Base-by-base conservation (phyloP, 2,797 vertebrate species). In the Anableps anableps region DNA sequence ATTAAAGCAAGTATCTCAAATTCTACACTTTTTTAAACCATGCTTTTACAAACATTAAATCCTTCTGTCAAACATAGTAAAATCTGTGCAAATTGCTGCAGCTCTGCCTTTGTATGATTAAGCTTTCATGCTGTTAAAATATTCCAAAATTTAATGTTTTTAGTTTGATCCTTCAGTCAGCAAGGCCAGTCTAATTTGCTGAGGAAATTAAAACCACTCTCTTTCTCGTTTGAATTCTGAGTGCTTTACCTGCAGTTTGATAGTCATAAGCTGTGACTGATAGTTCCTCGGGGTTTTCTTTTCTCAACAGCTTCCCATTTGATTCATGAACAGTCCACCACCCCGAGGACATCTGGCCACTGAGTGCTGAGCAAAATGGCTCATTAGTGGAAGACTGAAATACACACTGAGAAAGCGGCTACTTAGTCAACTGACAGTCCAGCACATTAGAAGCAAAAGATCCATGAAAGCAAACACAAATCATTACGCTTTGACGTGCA, bases 1-100 rank as follows among this genome's bases (percentile, higher is more conserved):
- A 93, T 89, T 91, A 91, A 88, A 89, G 90, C 77, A 74, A 71
- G 71, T 82, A 85, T 89, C 89, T 91, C 85, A 91, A 89, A 90
- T 60, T 58, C 66, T 83, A 77, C 83, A 85, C 72, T 89, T 82
- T 78, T 79, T 75, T 41, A 78, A 83, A 77, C 68, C 72, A 58
- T 55, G 78, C 77, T 77, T 76, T 85, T 1, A 0, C 55, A 83
- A 83, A 87, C 84, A 85, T 88, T 78, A 80, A 86, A 82, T 81
- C 41, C n/a, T 85, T 91, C 85, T 80, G 66, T 73, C 64, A 80
- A 72, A 83, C 76, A 80, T 14, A 34, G 55, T 78, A 76, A 45
- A 70, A 88, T 50, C 50, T 81, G 70, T 76, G 77, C 77, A 86
- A 88, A 89, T 79, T 66, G 41, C 38, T 72, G 60, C 55, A 19